Evolutionary conservation across 1,140 invertebrate genomes (phyloP).

Genomic region (Hormaphis cornu): DNA sequence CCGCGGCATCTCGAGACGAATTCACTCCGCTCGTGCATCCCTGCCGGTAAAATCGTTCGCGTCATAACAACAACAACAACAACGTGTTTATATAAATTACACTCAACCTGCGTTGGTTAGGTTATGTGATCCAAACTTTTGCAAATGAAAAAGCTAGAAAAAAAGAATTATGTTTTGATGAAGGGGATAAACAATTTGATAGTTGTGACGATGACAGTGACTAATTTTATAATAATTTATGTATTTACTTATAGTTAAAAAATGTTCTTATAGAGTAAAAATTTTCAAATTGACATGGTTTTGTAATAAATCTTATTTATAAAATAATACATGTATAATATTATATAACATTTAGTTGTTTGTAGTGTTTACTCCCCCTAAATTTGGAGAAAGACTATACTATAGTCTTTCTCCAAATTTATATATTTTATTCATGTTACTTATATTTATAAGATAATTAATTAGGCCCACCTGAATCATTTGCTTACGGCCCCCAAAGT

Average conservation of each 20-base stretch:
- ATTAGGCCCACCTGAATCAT: neutral
- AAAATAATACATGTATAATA: neutral
- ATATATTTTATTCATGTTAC: neutral
- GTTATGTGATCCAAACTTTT: no score
- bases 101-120: no score
- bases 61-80: no score
- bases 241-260: neutral
- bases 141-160: no score
- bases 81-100: no score
- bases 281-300: neutral
- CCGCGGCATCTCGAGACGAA: no score
- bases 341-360: no score
- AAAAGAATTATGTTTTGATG: no score
- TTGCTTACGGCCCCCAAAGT: neutral
- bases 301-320: neutral
- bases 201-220: neutral
- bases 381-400: neutral
- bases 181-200: neutral
- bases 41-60: no score
- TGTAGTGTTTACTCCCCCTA: no score
- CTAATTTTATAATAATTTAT: neutral
- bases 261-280: neutral
- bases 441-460: neutral
- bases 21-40: no score
- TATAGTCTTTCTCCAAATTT: neutral